Evolutionary conservation across 64 coral and sea anemone genomes (phyloP).

Genomic region (Stylophora pistillata): DNA sequence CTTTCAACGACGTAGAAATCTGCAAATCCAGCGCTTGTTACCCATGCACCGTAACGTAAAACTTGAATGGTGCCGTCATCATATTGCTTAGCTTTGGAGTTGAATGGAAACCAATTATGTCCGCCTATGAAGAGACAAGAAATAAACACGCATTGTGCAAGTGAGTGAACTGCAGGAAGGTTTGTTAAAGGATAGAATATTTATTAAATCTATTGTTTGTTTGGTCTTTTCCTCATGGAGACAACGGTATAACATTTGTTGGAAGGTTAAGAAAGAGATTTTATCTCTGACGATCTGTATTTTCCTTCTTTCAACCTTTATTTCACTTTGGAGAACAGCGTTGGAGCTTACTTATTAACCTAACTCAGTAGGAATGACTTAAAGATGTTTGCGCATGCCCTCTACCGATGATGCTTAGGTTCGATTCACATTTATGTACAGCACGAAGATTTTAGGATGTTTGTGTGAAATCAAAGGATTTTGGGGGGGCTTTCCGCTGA

Average conservation of each 20-base stretch:
- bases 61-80: slow-evolving; percentile 61
- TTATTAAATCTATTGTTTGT: not conserved
- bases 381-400: too few relatives aligned
- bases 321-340: too few relatives aligned
- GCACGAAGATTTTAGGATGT: too few relatives aligned
- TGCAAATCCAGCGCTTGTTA: slow-evolving; percentile 74
- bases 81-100: slow-evolving; percentile 59
- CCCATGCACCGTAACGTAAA: slow-evolving; percentile 63
- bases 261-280: too few relatives aligned
- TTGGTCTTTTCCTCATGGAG: not conserved
- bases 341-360: too few relatives aligned
- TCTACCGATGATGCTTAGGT: too few relatives aligned
- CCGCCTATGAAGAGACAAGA: slow-evolving; percentile 25
- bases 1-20: slow-evolving; percentile 77
- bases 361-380: too few relatives aligned
- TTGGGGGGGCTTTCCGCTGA: too few relatives aligned
- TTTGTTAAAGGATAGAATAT: not conserved
- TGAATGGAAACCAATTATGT: slow-evolving; percentile 77
- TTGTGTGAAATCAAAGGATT: too few relatives aligned
- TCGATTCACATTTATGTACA: too few relatives aligned
- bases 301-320: too few relatives aligned
- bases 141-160: not conserved
- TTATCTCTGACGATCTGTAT: too few relatives aligned
- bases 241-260: not conserved
- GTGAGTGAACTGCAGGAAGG: not conserved